Percentiles rank a stretch among this genome's conserved stretches.
phyloP scores from a whole-genome alignment of 2,888 invertebrate species.

The Ptychoptera contaminata region DNA sequence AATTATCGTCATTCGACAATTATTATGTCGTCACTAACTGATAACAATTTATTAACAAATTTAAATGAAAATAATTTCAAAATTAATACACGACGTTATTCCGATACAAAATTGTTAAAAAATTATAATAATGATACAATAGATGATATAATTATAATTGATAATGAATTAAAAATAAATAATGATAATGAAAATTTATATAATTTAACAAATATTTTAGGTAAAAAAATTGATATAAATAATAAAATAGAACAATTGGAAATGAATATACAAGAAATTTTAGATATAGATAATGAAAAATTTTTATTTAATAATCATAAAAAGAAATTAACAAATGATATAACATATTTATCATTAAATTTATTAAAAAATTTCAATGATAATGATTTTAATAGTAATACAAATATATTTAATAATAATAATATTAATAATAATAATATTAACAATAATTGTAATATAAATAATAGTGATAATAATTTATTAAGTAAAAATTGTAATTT shows the following conservation, averaged over 20 bases:
- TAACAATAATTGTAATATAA: background rate
- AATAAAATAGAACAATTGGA: conserved; percentile 33
- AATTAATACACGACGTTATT: conserved; percentile 27
- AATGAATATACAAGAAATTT: conserved; percentile 31
- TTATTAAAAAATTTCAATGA: conserved; percentile 1
- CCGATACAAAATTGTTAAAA: conserved; percentile 28
- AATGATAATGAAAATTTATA: conserved; percentile 6
- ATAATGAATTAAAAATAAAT: conserved; percentile 5
- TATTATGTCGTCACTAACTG: conserved; percentile 16
- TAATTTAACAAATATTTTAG: conserved; percentile 8
- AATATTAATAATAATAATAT: background rate
- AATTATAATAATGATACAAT: conserved; percentile 16
- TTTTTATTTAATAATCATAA: background rate
- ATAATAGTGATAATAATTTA: background rate
- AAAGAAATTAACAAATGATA: background rate
- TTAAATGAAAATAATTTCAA: conserved; percentile 20
- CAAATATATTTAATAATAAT: background rate
- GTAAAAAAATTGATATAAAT: conserved; percentile 1
- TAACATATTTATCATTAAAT: background rate
- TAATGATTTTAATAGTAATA: background rate
- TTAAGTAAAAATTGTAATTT: conserved; percentile 12
- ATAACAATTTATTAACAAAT: conserved; percentile 12
- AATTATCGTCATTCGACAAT: conserved; percentile 25
- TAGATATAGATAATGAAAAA: conserved; percentile 31
- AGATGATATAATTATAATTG: conserved; percentile 9